Evolutionary conservation across 2,888 invertebrate species (phyloP).

Genomic region (Zootermopsis nevadensis): DNA sequence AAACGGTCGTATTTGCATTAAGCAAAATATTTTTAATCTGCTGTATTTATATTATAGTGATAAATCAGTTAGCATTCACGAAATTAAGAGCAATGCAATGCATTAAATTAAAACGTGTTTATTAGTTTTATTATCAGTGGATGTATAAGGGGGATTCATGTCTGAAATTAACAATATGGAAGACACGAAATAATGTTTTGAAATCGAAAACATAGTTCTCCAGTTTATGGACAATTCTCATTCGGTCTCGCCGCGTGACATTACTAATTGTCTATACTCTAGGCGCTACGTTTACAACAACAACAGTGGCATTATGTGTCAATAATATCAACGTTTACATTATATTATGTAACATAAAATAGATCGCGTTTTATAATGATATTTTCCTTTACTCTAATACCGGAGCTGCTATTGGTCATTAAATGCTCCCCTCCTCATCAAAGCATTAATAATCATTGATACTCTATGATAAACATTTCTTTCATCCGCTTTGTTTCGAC

Average conservation of each 20-base stretch:
- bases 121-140: no score
- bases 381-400: not conserved
- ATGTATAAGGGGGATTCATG: not conserved
- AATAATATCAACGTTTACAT: not conserved
- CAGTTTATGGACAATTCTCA: not conserved
- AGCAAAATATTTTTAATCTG: no score
- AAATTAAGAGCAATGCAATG: no score
- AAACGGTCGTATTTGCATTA: no score
- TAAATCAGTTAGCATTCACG: no score
- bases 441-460: not conserved
- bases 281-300: not conserved
- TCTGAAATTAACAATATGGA: not conserved
- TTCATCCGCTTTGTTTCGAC: no score
- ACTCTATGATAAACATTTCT: no score
- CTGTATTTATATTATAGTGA: no score
- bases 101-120: no score
- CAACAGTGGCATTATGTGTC: conserved; percentile 8
- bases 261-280: not conserved
- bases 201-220: not conserved
- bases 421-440: not conserved
- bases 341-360: conserved; percentile 13
- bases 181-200: not conserved
- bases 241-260: not conserved
- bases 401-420: not conserved
- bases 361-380: not conserved